Conservation (phyloP, 2,888 invertebrate species). For the Itoplectis maculator region DNA sequence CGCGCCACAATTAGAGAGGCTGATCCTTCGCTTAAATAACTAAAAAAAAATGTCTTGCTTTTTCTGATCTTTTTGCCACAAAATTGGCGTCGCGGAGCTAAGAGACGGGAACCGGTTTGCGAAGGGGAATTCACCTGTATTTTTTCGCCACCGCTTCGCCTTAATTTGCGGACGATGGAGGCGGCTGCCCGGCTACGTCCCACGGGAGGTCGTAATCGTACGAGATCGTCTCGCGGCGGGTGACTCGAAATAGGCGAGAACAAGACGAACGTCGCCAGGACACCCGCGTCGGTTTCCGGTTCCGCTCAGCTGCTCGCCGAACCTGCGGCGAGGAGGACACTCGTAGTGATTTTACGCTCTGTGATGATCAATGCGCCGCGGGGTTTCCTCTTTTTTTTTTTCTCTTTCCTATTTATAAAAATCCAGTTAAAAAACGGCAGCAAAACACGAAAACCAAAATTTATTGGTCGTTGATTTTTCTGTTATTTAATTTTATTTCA, state of each 20-base stretch:
- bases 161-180: constrained; percentile 17
- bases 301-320: constrained; percentile 24
- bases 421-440: background rate
- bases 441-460: background rate
- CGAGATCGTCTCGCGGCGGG: constrained; percentile 49
- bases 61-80: background rate
- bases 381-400: background rate
- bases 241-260: constrained; percentile 54
- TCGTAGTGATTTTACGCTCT: background rate
- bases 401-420: background rate
- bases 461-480: background rate
- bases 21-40: background rate
- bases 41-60: too few relatives aligned
- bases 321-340: constrained; percentile 30
- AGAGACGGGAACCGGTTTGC: constrained; percentile 42
- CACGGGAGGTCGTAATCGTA: constrained; percentile 4
- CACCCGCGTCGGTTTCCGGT: constrained; percentile 56
- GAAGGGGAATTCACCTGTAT: constrained; percentile 3
- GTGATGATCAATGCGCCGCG: background rate
- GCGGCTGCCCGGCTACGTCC: background rate
- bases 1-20: too few relatives aligned
- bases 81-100: constrained; percentile 25
- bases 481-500: too few relatives aligned
- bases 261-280: constrained; percentile 47
- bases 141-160: background rate